Conservation (phyloP, 1,140 invertebrate species). For the Trypoxylus dichotomus region DNA sequence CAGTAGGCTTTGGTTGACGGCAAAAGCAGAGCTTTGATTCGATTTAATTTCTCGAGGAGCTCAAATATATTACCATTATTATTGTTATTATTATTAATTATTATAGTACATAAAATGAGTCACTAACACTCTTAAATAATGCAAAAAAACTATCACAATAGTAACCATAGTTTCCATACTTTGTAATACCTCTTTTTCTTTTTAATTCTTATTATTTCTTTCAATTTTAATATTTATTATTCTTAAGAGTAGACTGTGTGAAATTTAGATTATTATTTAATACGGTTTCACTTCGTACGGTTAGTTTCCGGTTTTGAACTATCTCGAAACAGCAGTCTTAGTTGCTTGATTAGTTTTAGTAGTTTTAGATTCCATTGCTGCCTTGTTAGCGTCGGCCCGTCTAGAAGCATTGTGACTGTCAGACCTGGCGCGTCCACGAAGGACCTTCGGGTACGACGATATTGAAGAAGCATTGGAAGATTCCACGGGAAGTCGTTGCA, state of each 20-base stretch:
- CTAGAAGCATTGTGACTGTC: constrained; percentile 35
- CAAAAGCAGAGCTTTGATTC: not conserved
- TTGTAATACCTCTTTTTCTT: not conserved
- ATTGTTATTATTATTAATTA: not conserved
- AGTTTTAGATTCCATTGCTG: constrained; percentile 1
- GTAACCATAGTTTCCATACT: not conserved
- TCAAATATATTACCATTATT: not conserved
- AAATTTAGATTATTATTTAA: not conserved
- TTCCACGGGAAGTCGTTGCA: not conserved
- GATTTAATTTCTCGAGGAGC: not conserved
- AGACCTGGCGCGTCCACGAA: constrained; percentile 35
- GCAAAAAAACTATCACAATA: constrained; percentile 27
- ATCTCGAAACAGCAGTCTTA: constrained; percentile 17
- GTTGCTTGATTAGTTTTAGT: constrained; percentile 3
- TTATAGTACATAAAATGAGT: not conserved
- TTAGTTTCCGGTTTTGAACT: not conserved
- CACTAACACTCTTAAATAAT: constrained; percentile 9
- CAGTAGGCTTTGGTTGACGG: not conserved
- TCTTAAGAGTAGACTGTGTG: not conserved
- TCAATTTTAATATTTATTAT: not conserved
- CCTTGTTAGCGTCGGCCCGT: constrained; percentile 34
- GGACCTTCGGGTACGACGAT: not conserved
- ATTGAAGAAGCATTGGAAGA: not conserved
- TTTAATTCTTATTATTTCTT: not conserved
- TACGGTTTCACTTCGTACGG: not conserved